Percentiles rank a stretch among this genome's conserved stretches.
phyloP scores from a whole-genome alignment of 2,113 vertebrate species.

The Aldabrachelys gigantea region DNA sequence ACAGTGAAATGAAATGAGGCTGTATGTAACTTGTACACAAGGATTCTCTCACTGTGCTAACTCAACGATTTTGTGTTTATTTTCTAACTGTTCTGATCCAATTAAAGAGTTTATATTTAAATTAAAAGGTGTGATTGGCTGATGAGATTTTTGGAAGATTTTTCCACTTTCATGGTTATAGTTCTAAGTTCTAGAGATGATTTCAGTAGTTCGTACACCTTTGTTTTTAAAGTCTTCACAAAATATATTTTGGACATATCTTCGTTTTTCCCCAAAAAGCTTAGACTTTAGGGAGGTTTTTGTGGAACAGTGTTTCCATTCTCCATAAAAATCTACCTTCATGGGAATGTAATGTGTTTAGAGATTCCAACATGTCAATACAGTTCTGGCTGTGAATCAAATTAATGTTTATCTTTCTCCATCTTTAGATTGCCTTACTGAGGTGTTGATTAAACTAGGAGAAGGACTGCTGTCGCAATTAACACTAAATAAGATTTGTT shows the following conservation, averaged over 20 bases:
- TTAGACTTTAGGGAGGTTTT: neutral
- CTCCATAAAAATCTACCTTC: neutral
- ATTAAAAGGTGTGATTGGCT: neutral
- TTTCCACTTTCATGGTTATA: neutral
- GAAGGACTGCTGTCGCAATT: slow-evolving; percentile 51
- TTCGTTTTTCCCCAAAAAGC: neutral
- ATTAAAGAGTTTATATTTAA: neutral
- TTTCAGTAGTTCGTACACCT: neutral
- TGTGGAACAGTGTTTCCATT: neutral
- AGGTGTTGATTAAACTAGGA: slow-evolving; percentile 72
- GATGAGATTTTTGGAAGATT: neutral
- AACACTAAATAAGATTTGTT: slow-evolving; percentile 60
- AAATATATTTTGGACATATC: neutral
- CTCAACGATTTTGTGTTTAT: neutral
- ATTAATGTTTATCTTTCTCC: neutral
- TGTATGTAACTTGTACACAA: neutral
- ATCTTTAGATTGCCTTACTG: slow-evolving; percentile 34
- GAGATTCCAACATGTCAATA: slow-evolving; percentile 28
- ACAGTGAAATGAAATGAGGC: neutral
- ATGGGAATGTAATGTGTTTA: neutral
- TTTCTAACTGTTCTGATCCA: neutral
- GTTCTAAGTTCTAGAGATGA: neutral
- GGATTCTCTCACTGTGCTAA: neutral
- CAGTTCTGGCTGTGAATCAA: slow-evolving; percentile 35
- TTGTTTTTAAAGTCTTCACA: neutral